Evolutionary conservation across 2,113 vertebrate genomes (phyloP).

Genomic region (Plecotus auritus): DNA sequence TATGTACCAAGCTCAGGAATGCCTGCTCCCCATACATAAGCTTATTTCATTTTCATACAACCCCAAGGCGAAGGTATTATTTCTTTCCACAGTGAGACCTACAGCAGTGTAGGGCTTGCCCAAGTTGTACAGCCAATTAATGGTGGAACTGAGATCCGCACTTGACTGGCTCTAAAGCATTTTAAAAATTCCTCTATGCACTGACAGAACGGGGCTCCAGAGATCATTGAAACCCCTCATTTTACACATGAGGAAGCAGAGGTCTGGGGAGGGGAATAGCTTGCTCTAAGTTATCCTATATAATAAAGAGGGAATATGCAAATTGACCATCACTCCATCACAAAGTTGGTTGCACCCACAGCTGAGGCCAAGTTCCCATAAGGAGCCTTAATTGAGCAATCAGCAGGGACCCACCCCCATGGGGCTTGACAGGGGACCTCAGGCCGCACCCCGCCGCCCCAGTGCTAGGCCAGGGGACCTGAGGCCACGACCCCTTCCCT

Average conservation of each 20-base stretch:
- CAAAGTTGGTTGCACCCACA: too few species aligned
- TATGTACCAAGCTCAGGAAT: background rate
- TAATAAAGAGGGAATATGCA: too few species aligned
- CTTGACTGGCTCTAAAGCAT: too few species aligned
- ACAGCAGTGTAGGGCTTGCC: background rate
- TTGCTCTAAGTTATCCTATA: background rate
- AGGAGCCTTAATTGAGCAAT: too few species aligned
- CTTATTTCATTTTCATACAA: background rate
- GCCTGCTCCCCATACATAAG: fast-evolving
- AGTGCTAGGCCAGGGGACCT: too few species aligned
- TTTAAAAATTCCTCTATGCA: background rate
- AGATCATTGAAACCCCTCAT: background rate
- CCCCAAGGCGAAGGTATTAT: background rate
- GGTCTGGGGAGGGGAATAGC: background rate
- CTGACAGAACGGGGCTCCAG: background rate
- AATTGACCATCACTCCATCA: too few species aligned
- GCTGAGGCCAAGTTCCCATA: too few species aligned
- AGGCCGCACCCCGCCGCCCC: too few species aligned
- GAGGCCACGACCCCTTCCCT: too few species aligned
- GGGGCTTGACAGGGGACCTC: too few species aligned
- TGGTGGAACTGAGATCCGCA: fast-evolving
- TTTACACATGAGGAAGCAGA: background rate
- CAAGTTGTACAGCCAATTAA: fast-evolving
- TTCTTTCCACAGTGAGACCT: background rate
- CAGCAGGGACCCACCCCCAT: too few species aligned